Base-by-base conservation (phyloP, 2,797 vertebrate genomes). In the Poecilia picta region DNA sequence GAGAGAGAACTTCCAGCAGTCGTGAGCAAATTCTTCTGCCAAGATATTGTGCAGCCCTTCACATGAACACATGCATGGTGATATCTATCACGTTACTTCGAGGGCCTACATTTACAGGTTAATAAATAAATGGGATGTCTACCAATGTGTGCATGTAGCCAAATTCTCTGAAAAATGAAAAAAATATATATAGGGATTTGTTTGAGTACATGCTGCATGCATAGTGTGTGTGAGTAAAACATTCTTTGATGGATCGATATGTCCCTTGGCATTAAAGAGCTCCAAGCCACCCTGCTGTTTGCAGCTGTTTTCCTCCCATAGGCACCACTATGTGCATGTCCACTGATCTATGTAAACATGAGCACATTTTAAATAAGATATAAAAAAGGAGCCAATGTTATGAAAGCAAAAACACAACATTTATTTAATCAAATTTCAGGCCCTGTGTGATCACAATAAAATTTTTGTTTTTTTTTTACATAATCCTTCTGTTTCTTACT, bases 401-500 rank as follows among this genome's bases (percentile, higher is more conserved):
- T 79, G 49, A 87, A 92, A 94, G 86, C 93, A 84, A 85, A 46
- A 28, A 75, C 75, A 82, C 28, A 70, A 79, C 80, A 87, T 80
- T 81, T 79, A 80, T 82, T 88, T 81, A n/a, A 79, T 74, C 85
- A 53, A 79, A 74, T 49, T 89, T 77, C 10, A 64, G 76, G 49
- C 89, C 90, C 91, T 93, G 92, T 84, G 84, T 85, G 94, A 93
- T 92, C 39, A 83, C 59, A 76, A 90, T 89, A 85, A 87, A 89
- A 79, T 8, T 0, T 46, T 4, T 3, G 23, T 23, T 55, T 53
- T 11, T 57, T 5, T 6, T 70, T 45, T 2, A 12, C 8, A 70
- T n/a, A n/a, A 15, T 43, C 25, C 11, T 45, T 45, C 2, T 15
- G 3, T 15, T 43, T 45, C 11, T 71, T 23, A 3, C 7, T 12